Evolutionary conservation across 1,140 invertebrate species (phyloP).

Genomic region (Dendrolimus kikuchii): DNA sequence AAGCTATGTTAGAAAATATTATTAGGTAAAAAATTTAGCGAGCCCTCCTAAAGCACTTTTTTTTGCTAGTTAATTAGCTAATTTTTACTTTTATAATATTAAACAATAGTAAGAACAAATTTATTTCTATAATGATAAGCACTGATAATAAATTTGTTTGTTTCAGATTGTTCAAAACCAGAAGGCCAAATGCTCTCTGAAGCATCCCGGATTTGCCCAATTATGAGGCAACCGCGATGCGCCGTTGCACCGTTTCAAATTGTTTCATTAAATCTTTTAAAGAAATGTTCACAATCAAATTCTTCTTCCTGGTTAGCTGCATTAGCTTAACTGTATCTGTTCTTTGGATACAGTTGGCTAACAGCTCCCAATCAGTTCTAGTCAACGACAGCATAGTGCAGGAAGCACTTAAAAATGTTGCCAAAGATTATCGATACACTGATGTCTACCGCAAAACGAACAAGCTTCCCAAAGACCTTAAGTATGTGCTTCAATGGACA

Average conservation of each 20-base stretch:
- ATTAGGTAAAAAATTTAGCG: no score
- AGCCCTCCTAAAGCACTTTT: no score
- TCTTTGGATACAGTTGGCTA: conserved; percentile 22
- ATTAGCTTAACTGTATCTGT: conserved; percentile 33
- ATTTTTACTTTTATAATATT: background rate
- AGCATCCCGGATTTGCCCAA: conserved; percentile 8
- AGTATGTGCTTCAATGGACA: conserved; percentile 50
- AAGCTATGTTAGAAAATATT: no score
- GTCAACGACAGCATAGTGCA: conserved; percentile 25
- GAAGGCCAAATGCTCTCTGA: conserved; percentile 3
- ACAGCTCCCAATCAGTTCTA: conserved; percentile 5
- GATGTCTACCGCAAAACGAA: conserved; percentile 37
- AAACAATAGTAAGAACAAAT: background rate
- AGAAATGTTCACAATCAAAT: conserved; percentile 24
- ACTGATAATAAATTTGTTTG: no score
- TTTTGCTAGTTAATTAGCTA: no score
- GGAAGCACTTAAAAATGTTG: conserved; percentile 43
- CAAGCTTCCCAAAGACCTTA: conserved; percentile 31
- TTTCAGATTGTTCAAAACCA: background rate
- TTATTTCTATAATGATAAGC: no score
- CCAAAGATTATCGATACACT: conserved; percentile 35
- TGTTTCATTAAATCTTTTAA: conserved; percentile 19
- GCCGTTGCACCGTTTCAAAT: conserved; percentile 9
- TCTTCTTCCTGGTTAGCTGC: conserved; percentile 28
- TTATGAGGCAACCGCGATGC: conserved; percentile 31